Evolutionary conservation across 2,113 vertebrate species (phyloP).

Genomic region (Xenopus tropicalis): DNA sequence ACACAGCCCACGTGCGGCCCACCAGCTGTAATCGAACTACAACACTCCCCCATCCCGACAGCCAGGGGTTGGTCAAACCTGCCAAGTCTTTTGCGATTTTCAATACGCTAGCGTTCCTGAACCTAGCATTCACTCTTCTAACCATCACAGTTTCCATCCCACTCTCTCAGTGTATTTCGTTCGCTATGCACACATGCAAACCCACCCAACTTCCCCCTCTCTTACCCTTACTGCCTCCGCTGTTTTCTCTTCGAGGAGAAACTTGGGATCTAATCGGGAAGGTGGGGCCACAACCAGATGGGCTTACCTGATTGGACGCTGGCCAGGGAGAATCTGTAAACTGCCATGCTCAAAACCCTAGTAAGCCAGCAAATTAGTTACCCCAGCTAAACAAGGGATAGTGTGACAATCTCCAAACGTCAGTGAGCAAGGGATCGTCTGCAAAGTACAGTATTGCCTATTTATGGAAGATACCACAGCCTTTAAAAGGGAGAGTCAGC

Average conservation of each 20-base stretch:
- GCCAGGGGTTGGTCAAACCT: too few relatives aligned
- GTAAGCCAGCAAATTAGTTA: not conserved
- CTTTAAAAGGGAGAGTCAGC: not conserved
- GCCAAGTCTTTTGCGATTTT: too few relatives aligned
- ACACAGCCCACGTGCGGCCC: too few relatives aligned
- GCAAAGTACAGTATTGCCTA: not conserved
- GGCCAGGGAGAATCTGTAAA: constrained; percentile 39
- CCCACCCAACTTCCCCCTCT: not conserved
- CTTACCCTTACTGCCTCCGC: constrained; percentile 28
- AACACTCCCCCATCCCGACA: too few relatives aligned
- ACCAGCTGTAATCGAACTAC: too few relatives aligned
- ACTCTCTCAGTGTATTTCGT: too few relatives aligned
- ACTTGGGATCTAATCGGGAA: constrained; percentile 31
- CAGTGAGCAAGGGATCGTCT: constrained; percentile 10
- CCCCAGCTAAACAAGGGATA: constrained; percentile 15
- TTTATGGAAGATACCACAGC: too few relatives aligned
- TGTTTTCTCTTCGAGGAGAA: constrained; percentile 29
- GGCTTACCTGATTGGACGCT: constrained; percentile 26
- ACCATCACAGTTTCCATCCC: too few relatives aligned
- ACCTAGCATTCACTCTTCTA: too few relatives aligned
- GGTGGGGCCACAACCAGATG: constrained; percentile 20
- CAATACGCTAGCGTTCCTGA: too few relatives aligned
- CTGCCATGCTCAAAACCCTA: constrained; percentile 13
- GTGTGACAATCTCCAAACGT: not conserved
- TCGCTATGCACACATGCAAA: too few relatives aligned